Conservation (phyloP, 1,140 invertebrate species). For the Listronotus oregonensis region DNA sequence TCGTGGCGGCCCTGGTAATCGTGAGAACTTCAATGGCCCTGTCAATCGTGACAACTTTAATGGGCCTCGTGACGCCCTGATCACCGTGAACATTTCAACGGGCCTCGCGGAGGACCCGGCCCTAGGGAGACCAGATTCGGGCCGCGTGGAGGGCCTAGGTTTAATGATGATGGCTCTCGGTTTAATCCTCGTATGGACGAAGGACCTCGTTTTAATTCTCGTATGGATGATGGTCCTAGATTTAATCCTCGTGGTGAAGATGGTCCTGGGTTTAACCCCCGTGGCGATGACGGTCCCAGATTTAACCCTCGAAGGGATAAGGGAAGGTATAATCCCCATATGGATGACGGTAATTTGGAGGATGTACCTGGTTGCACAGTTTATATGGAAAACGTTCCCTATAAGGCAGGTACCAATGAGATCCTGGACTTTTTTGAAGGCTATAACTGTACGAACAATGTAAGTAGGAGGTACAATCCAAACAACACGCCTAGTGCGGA, state of each 20-base stretch:
- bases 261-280: slow-evolving; percentile 5
- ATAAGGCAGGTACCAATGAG: slow-evolving; percentile 82
- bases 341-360: slow-evolving; percentile 54
- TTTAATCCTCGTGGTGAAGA: background rate
- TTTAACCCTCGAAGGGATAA: slow-evolving; percentile 3
- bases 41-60: background rate
- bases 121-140: slow-evolving; percentile 42
- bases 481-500: slow-evolving; percentile 86
- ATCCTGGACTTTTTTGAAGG: slow-evolving; percentile 85
- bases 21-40: background rate
- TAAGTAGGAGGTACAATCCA: slow-evolving; percentile 83
- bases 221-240: background rate
- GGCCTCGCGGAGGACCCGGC: slow-evolving; percentile 5
- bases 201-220: slow-evolving; percentile 6
- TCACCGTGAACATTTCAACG: background rate
- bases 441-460: slow-evolving; percentile 73
- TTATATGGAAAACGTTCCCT: slow-evolving; percentile 83
- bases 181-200: background rate
- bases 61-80: background rate
- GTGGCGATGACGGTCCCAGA: slow-evolving; percentile 11
- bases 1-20: background rate
- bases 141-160: background rate
- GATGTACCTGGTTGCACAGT: slow-evolving; percentile 81
- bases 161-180: too few relatives aligned
- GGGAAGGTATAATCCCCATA: slow-evolving; percentile 11